Evolutionary conservation across 2,113 vertebrate species (phyloP), one percentile per base, ranked within the genome.

Genomic region (Chlorodrepanis virens): DNA sequence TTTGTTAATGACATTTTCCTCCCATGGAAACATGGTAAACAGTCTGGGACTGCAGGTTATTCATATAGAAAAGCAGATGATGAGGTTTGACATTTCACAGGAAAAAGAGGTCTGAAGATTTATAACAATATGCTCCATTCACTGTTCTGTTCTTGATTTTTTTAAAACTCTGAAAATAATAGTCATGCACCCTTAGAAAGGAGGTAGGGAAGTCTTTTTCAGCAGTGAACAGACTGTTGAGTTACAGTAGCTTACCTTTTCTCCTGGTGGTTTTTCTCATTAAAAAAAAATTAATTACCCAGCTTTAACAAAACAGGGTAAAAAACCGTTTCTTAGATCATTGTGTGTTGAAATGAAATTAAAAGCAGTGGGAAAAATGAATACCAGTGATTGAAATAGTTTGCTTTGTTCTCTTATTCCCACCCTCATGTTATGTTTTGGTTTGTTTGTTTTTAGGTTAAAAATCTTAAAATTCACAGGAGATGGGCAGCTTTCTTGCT

Each of bases 1-100:
- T 96, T 94, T 91, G 64, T 81, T 83, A 78, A 65, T 94, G 79
- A 56, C 47, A 14, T 86, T 61, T 88, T 90, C 83, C 61, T 93
- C 44, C 53, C 14, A 27, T 88, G 85, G 54, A 91, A 87, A 90
- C 3, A 1, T 61, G 54, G 54, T 94, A 64, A 77, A 40, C 69
- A 86, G 37, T 47, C 76, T 92, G 44, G 42, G 59, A 40, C 47
- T 83, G 64, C 69, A 87, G 69, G 57, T 92, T 83, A 45, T 92
- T 94, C 63, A 29, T 60, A 39, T 16, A 89, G 64, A 93, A 87
- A 90, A 76, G 35, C 37, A 71, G 53, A 81, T 83, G 7, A 96
- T 75, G 69, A 86, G 14, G 28, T 87, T 90, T 89, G 89, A 90
- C 49, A 31, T 96, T 89, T 93, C 80, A 57, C 69, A 39, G 49